Evolutionary conservation across 1,140 invertebrate genomes (phyloP).

Genomic region (Onthophagus taurus): DNA sequence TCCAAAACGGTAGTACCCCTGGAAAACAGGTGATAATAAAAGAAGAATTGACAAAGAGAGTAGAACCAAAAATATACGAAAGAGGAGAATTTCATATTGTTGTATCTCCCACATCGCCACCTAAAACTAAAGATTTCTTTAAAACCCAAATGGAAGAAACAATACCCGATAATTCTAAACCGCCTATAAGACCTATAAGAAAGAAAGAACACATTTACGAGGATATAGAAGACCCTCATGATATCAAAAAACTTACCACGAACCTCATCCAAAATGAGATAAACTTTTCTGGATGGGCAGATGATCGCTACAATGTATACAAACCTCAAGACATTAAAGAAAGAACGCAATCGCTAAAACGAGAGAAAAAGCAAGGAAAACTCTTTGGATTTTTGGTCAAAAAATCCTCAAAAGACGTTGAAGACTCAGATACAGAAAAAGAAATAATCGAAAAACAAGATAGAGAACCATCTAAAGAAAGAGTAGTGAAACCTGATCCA

Average conservation of each 20-base stretch:
- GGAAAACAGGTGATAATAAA: conserved; percentile 16
- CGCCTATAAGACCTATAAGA: conserved; percentile 21
- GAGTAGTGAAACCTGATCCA: conserved; percentile 13
- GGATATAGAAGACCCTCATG: conserved; percentile 20
- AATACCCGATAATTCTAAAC: conserved; percentile 18
- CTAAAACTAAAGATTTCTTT: conserved; percentile 25
- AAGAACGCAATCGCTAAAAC: conserved; percentile 11
- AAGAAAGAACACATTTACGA: conserved; percentile 26
- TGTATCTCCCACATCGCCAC: conserved; percentile 26
- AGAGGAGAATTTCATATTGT: conserved; percentile 28
- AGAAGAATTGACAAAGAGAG: conserved; percentile 27
- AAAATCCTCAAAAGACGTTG: conserved; percentile 27
- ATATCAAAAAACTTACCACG: conserved; percentile 26
- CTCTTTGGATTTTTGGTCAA: conserved; percentile 26
- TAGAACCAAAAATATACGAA: conserved; percentile 26
- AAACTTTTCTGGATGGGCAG: conserved; percentile 21
- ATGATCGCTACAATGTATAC: conserved; percentile 20
- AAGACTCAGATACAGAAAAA: conserved; percentile 24
- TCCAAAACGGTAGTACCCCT: conserved; percentile 16
- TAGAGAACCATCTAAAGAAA: conserved; percentile 31
- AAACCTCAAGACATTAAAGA: conserved; percentile 11
- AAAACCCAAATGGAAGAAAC: conserved; percentile 17
- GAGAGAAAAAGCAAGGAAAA: conserved; percentile 24
- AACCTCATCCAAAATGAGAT: conserved; percentile 32
- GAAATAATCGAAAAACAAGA: conserved; percentile 34